Conservation (phyloP, 2,797 vertebrate genomes). For the Melanitta fusca region DNA sequence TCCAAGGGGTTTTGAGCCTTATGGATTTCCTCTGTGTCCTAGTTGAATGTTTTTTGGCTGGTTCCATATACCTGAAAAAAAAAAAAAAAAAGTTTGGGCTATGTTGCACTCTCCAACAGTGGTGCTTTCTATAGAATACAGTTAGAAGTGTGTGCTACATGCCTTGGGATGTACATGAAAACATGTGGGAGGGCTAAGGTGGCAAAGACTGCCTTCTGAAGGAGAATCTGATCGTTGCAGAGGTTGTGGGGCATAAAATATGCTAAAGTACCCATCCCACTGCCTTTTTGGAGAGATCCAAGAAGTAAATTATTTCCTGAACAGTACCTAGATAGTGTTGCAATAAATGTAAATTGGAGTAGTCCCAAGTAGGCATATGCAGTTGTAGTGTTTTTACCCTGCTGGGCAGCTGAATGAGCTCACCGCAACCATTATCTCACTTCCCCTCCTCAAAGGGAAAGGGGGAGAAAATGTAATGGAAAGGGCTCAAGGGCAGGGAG, state of each 20-base stretch:
- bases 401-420: too few relatives aligned
- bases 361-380: accelerated
- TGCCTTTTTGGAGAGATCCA: background rate
- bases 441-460: too few relatives aligned
- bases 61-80: background rate
- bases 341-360: background rate
- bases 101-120: background rate
- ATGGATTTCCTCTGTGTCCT: background rate
- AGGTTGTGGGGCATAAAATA: background rate
- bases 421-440: too few relatives aligned
- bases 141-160: background rate
- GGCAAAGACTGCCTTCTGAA: background rate
- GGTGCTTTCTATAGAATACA: background rate
- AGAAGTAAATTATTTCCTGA: background rate
- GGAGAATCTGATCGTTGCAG: background rate
- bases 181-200: background rate
- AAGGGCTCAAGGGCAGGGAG: too few relatives aligned
- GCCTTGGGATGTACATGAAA: background rate
- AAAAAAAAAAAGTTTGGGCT: background rate
- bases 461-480: too few relatives aligned
- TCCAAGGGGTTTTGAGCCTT: background rate
- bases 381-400: too few relatives aligned
- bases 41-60: background rate
- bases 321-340: background rate
- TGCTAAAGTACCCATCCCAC: accelerated